phyloP scores from a whole-genome alignment of 2,113 vertebrate genomes.

The Acanthisitta chloris region DNA sequence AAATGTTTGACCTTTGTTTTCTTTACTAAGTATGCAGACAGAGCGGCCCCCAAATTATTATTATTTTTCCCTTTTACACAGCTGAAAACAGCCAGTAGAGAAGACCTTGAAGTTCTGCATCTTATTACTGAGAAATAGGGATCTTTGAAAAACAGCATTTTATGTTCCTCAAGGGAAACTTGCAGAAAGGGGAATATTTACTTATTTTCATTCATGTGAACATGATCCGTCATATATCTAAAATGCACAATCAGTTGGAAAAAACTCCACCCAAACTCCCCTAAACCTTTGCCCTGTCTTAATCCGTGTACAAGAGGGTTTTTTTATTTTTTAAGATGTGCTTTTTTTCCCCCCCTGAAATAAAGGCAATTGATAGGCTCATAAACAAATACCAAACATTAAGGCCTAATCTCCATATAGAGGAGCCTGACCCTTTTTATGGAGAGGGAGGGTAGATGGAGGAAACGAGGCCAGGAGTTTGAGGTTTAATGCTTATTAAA shows the following conservation, averaged over 20 bases:
- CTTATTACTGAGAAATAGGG: not conserved
- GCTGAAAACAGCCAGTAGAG: not conserved
- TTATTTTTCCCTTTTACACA: not conserved
- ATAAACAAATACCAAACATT: constrained; percentile 63
- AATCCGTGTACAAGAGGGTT: not conserved
- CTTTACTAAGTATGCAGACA: constrained; percentile 8
- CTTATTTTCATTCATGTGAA: not conserved
- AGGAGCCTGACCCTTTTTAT: constrained; percentile 52
- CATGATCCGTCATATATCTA: not conserved
- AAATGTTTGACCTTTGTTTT: constrained; percentile 47
- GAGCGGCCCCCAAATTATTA: not conserved
- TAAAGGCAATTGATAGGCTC: constrained; percentile 57
- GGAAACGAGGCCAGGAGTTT: constrained; percentile 12
- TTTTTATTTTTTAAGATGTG: not conserved
- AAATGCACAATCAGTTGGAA: not conserved
- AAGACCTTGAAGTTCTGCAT: not conserved
- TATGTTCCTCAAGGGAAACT: not conserved
- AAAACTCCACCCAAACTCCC: not conserved
- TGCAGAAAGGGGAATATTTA: not conserved
- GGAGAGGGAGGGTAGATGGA: constrained; percentile 3
- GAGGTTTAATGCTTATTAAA: constrained; percentile 64
- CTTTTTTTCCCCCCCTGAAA: not conserved
- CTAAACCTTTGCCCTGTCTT: constrained; percentile 55
- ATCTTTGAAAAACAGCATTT: not conserved
- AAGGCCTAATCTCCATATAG: constrained; percentile 61